Base-by-base conservation (phyloP, 2,113 vertebrate genomes). In the Naja naja region DNA sequence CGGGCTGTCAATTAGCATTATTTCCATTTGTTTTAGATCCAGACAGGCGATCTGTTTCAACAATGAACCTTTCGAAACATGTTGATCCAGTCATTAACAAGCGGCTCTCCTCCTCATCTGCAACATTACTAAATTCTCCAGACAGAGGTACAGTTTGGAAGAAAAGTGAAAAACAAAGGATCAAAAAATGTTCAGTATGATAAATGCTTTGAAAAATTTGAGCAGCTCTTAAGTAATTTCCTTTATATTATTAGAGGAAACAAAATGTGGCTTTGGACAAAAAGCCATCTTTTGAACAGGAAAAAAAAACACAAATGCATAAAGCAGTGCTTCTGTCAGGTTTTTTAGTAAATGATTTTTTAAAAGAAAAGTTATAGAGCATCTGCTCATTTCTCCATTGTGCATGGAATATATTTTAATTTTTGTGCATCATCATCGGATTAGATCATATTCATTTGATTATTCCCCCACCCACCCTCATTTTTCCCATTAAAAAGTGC, bases 21-120 rank as follows among this genome's bases (percentile, higher is more conserved):
- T 98, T 96, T 98, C 96, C 97, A 94, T 97, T 98, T 96, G 96
- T 97, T 98, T 96, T 97, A 99, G 99, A 99, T 98, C 97, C 98
- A 97, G 99, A 99, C 97, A 99, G 99, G 97, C 96, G 99, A 85
- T 99, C 99, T 94, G 98, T 99, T 97, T 99, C 99, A 97, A 99
- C 99, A 94, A 98, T 99, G 98, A 99, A 99, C 98, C 98, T 99
- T 97, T 98, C 99, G 98, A 99, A 99, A 98, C 99, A 99, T 95
- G 97, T 98, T 95, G 99, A 99, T 97, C 98, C 99, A 64, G 98
- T 99, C 97, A 99, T 99, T 97, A 99, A 98, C 98, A 99, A 99
- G 98, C 98, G 99, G 96, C 98, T 99, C 94, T 99, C 99, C 94
- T 98, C 97, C 64, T 99, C 99, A 96, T 99, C 99, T 95, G 99